Evolutionary conservation across 2,797 vertebrate genomes (phyloP).

Genomic region (Huso huso): DNA sequence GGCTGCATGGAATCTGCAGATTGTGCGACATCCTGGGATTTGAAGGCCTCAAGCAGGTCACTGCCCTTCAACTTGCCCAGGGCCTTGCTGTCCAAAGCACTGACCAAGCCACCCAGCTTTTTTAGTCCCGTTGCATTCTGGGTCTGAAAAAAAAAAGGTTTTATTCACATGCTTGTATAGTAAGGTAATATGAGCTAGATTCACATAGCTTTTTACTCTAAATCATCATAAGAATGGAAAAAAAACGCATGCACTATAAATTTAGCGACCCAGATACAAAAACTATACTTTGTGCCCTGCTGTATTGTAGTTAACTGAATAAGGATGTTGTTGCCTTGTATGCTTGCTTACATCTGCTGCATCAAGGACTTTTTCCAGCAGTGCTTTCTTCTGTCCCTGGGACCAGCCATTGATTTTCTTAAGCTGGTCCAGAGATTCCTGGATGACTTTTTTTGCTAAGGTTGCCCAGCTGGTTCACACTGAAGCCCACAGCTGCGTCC

Average conservation of each 20-base stretch:
- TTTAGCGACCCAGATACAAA: background rate
- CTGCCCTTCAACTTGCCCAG: background rate
- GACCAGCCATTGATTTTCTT: background rate
- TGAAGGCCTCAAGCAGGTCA: background rate
- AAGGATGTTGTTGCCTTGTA: background rate
- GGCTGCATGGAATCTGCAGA: constrained; percentile 1
- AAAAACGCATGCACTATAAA: no score
- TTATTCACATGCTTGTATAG: no score
- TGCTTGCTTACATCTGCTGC: background rate
- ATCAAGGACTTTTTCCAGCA: background rate
- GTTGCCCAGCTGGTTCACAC: background rate
- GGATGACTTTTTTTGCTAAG: background rate
- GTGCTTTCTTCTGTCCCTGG: background rate
- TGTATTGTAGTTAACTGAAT: background rate
- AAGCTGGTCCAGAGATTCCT: background rate
- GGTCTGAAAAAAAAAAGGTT: no score
- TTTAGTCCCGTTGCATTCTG: background rate
- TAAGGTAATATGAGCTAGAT: no score
- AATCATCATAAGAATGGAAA: no score
- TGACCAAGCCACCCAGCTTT: constrained; percentile 1
- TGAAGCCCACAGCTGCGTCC: background rate
- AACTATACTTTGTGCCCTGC: background rate
- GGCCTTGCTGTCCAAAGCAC: background rate
- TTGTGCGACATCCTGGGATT: background rate
- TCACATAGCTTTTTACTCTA: no score